A percentile compares a stretch with the other conserved stretches of the same genome.
phyloP scores from a whole-genome alignment of 2,113 vertebrate species.

The Pipa parva region DNA sequence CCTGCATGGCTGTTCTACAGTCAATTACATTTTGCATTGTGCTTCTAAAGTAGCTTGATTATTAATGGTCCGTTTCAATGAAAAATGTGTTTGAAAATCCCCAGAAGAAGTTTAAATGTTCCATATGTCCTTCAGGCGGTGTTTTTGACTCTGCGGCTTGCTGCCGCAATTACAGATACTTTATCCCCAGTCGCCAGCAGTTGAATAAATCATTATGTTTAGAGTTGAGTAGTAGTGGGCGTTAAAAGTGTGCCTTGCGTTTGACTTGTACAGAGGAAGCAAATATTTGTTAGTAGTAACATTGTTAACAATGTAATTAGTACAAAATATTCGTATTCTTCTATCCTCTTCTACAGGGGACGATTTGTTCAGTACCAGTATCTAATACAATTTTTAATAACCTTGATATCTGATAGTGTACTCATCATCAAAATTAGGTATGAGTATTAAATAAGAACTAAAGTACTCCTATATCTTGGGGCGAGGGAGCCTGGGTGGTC shows the following conservation, averaged over 20 bases:
- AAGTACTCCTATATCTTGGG: no score
- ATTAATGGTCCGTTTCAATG: constrained; percentile 21
- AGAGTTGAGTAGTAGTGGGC: background rate
- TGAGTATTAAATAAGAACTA: no score
- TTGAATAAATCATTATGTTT: background rate
- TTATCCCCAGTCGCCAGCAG: background rate
- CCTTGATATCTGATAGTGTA: no score
- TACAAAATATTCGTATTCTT: no score
- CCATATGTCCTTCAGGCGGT: constrained; percentile 10
- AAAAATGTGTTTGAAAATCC: constrained; percentile 1
- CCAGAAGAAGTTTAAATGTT: background rate
- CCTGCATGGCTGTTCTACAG: background rate
- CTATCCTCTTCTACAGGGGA: background rate
- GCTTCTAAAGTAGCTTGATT: constrained; percentile 1
- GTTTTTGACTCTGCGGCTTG: background rate
- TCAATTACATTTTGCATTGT: constrained; percentile 4
- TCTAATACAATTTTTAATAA: no score
- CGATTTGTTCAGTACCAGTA: no score
- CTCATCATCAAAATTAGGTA: no score
- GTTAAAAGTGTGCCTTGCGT: background rate
- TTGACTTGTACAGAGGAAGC: background rate
- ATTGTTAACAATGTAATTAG: no score
- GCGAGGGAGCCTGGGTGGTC: no score
- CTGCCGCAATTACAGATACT: constrained; percentile 20
- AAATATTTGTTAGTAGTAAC: background rate